These are phyloP conservation scores for Sinhomidia bicolor DNA, from an alignment of 2,888 invertebrate genomes.

Conservation along the genomic window DNA sequence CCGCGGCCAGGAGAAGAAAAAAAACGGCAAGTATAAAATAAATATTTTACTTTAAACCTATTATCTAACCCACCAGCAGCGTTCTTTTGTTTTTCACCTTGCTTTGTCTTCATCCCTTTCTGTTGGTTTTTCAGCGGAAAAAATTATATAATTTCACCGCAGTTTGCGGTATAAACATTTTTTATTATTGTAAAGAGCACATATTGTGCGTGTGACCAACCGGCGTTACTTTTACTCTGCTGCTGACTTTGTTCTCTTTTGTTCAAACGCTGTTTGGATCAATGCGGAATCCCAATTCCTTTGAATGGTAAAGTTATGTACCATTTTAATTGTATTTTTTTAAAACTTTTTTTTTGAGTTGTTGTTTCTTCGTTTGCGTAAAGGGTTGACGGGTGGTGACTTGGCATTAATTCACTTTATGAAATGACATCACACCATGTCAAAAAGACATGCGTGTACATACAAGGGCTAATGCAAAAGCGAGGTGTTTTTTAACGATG, in stretches of 20 bases:
- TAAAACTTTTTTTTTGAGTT: neutral
- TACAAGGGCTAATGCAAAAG: neutral
- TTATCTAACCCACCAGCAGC: slow-evolving; percentile 37
- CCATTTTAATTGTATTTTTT: neutral
- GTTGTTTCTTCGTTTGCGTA: neutral
- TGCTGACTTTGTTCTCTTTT: neutral
- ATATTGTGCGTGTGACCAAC: slow-evolving; percentile 65
- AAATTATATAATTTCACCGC: slow-evolving; percentile 40
- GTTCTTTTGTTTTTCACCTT: neutral
- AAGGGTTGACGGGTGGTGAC: neutral
- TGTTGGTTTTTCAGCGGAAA: neutral
- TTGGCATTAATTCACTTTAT: neutral
- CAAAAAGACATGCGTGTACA: neutral
- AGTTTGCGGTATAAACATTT: slow-evolving; percentile 56
- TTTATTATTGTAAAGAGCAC: neutral
- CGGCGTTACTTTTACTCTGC: slow-evolving; percentile 54
- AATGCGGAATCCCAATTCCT: neutral
- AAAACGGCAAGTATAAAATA: neutral
- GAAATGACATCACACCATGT: neutral
- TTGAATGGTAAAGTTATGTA: neutral
- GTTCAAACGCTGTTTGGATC: neutral
- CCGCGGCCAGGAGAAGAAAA: neutral
- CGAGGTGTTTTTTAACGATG: neutral
- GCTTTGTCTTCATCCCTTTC: neutral
- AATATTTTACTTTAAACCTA: neutral